A percentile compares a stretch with the other conserved stretches of the same genome.
Conservation (phyloP, 2,888 invertebrate species). For the Apantesis nais region DNA sequence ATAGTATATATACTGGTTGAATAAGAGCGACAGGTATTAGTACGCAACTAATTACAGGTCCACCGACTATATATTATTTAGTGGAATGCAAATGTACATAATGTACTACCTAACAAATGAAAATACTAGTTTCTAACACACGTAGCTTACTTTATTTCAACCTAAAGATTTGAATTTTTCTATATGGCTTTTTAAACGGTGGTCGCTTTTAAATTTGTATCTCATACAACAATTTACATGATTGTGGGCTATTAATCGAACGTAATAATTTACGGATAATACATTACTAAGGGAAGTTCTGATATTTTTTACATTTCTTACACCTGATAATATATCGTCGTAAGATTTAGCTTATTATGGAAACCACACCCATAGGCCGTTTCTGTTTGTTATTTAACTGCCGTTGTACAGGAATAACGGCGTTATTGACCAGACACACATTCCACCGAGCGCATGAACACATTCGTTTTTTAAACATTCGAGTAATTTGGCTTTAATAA, state of each 20-base stretch:
- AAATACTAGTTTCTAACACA: not conserved
- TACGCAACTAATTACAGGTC: conserved; percentile 33
- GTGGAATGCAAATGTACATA: conserved; percentile 43
- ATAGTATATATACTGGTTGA: conserved; percentile 27
- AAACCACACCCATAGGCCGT: not conserved
- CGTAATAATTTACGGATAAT: not conserved
- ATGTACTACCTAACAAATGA: conserved; percentile 42
- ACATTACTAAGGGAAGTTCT: not conserved
- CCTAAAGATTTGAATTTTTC: not conserved
- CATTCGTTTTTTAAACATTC: conserved; percentile 14
- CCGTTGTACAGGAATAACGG: not conserved
- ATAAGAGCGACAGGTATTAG: conserved; percentile 25
- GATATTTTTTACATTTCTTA: not conserved
- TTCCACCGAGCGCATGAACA: conserved; percentile 12
- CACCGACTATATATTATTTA: conserved; percentile 22
- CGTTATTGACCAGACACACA: not conserved
- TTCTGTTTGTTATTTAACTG: not conserved
- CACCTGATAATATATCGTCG: not conserved
- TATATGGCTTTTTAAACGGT: not conserved
- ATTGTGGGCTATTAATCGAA: not conserved
- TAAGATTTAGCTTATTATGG: not conserved
- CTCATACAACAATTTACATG: not conserved
- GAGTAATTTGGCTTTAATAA: conserved; percentile 8
- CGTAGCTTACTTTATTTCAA: not conserved
- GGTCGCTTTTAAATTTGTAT: not conserved